Evolutionary conservation across 2,888 invertebrate genomes (phyloP).

Genomic region (Dendrolimus pini): DNA sequence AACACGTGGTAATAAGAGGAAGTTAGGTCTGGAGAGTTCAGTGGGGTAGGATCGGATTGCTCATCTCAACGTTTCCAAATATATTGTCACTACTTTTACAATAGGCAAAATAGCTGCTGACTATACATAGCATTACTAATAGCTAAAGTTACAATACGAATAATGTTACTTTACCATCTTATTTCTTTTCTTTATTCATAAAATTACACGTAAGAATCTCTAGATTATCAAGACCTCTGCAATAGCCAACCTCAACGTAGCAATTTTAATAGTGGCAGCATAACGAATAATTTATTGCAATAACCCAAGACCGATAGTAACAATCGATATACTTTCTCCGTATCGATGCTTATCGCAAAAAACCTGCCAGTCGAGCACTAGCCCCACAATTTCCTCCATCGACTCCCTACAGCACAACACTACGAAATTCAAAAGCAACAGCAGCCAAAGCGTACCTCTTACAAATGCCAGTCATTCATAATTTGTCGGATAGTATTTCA

Average conservation of each 20-base stretch:
- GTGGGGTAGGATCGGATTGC: too few species aligned
- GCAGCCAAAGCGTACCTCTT: slow-evolving; percentile 11
- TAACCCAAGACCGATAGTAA: slow-evolving; percentile 39
- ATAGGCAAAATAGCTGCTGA: too few species aligned
- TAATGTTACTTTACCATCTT: too few species aligned
- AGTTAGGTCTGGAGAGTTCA: too few species aligned
- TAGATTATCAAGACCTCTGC: not conserved
- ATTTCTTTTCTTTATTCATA: too few species aligned
- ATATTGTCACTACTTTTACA: too few species aligned
- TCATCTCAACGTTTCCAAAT: too few species aligned
- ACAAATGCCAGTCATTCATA: slow-evolving; percentile 21
- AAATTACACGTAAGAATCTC: too few species aligned
- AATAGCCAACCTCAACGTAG: not conserved
- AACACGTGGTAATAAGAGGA: too few species aligned
- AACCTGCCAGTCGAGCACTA: slow-evolving; percentile 35
- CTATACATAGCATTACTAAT: too few species aligned
- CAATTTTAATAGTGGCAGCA: slow-evolving; percentile 13
- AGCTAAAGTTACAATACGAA: too few species aligned
- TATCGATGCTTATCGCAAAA: slow-evolving; percentile 50
- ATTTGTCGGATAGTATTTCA: slow-evolving; percentile 47
- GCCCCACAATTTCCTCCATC: slow-evolving; percentile 17
- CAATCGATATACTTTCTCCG: slow-evolving; percentile 61
- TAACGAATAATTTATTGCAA: slow-evolving; percentile 26
- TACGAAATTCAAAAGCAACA: slow-evolving; percentile 9
- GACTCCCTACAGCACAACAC: slow-evolving; percentile 18